Evolutionary conservation across 2,113 vertebrate species (phyloP).

Genomic region (Xerus inauris): DNA sequence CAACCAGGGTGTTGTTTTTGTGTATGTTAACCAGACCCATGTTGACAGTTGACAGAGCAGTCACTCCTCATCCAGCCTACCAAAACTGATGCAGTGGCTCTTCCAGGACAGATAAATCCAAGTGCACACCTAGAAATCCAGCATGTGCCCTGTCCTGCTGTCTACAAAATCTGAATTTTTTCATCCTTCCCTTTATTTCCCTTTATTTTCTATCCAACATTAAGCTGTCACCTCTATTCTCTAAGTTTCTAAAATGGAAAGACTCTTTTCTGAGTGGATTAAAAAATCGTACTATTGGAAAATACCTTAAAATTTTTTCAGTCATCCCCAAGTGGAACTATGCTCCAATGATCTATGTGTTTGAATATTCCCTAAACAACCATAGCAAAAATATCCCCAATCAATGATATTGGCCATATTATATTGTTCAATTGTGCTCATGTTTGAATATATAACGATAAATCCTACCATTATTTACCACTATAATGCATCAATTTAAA

Average conservation of each 20-base stretch:
- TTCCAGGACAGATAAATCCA: background rate
- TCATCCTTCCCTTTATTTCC: background rate
- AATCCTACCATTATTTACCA: too few relatives aligned
- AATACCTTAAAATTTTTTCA: background rate
- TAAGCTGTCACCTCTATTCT: background rate
- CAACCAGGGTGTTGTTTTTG: background rate
- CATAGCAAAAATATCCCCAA: slow-evolving; percentile 29
- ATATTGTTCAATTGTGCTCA: too few relatives aligned
- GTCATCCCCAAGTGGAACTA: background rate
- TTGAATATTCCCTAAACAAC: background rate
- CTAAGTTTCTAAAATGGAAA: background rate
- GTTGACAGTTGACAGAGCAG: background rate
- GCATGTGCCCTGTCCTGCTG: background rate
- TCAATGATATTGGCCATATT: too few relatives aligned
- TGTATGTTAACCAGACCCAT: background rate
- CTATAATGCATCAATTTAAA: too few relatives aligned
- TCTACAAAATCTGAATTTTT: background rate
- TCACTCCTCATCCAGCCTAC: background rate
- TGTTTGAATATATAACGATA: too few relatives aligned
- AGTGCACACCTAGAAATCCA: background rate
- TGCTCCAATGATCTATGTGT: background rate
- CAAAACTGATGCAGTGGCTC: background rate
- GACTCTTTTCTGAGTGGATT: background rate
- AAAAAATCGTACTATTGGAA: background rate
- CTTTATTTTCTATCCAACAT: background rate